Evolutionary conservation across 2,888 invertebrate genomes (phyloP), one percentile per base, ranked within the genome.

Genomic region (Thyatira batis): DNA sequence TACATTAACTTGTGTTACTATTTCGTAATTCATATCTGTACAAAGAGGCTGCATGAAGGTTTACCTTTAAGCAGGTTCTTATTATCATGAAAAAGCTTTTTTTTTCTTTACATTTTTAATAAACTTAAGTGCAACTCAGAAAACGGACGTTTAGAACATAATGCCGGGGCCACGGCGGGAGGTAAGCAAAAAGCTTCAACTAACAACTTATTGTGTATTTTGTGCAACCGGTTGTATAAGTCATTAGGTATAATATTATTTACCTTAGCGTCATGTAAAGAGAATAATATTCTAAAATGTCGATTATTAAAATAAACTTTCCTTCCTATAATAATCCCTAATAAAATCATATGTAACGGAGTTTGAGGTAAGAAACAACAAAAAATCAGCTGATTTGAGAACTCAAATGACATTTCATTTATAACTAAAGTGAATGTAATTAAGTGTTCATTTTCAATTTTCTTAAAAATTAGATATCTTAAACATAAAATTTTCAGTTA

Each of bases 41-140:
- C 6, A 39, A 39, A 39, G 17, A 8, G 39, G 13, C 39, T 17
- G 39, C 17, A 39, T 39, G n/a, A 33, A 39, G 13, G 33, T 33
- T 1, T 13, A 13, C 3, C 8, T 39, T 39, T 1, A 39, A 39
- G 17, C 17, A 25, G 25, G 45, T 13, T 25, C 23, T 46, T 23
- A n/a, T 27, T 27, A 48, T 48, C 20, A 48, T 20, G 48, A 17
- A 8, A 27, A 20, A 51, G 23, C 13, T 2, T 11, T 23, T 55
- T 52, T 58, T 61, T 65, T 65, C 71, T 67, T 71, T 69, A 71
- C 63, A 75, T 71, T 80, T 78, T 80, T 80, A 80, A 80, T 80
- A 80, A 65, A 61, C 54, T 70, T 72, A 79, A 80, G 80, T 76
- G 80, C 73, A 71, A 56, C 56, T 58, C 60, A 50, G 39, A 39